Percentiles rank a stretch among this genome's conserved stretches.
Evolutionary conservation across 35 echinoderm and acorn worm species (phyloP).

Genomic region (Eucidaris tribuloides): DNA sequence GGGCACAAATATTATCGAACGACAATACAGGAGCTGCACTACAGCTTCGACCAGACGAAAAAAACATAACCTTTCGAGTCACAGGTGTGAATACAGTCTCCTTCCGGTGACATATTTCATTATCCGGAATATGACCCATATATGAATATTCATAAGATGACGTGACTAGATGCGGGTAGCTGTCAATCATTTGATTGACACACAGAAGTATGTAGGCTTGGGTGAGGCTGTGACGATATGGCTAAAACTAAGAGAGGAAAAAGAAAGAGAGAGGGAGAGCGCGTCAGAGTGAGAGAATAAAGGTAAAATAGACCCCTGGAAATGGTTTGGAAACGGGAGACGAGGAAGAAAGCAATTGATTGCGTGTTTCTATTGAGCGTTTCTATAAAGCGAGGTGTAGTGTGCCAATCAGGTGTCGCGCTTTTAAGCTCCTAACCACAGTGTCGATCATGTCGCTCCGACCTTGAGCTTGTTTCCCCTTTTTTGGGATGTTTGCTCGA

Average conservation of each 20-base stretch:
- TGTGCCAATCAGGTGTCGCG: slow-evolving; percentile 7
- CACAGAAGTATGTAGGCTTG: neutral
- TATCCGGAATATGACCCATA: no score
- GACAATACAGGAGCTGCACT: no score
- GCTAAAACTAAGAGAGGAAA: neutral
- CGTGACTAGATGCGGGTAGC: neutral
- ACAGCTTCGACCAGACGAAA: no score
- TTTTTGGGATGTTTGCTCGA: slow-evolving; percentile 15
- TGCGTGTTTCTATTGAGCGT: slow-evolving; percentile 37
- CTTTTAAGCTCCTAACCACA: slow-evolving; percentile 7
- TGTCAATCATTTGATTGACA: slow-evolving; percentile 22
- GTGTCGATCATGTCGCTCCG: slow-evolving; percentile 25
- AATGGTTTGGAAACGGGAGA: slow-evolving; percentile 24
- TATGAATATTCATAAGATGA: slow-evolving; percentile 28
- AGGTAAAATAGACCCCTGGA: no score
- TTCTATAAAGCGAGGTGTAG: slow-evolving; percentile 17
- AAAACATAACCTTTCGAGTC: no score
- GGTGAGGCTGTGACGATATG: slow-evolving; percentile 2
- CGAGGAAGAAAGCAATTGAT: slow-evolving; percentile 23
- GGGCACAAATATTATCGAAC: no score
- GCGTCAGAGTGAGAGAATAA: neutral
- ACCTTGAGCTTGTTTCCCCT: slow-evolving; percentile 24
- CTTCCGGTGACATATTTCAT: no score
- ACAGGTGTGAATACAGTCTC: no score
- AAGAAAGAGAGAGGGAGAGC: neutral